Percentiles rank a stretch among this genome's conserved stretches.
Conservation (phyloP, 2,888 invertebrate species). For the Elysia crispata region DNA sequence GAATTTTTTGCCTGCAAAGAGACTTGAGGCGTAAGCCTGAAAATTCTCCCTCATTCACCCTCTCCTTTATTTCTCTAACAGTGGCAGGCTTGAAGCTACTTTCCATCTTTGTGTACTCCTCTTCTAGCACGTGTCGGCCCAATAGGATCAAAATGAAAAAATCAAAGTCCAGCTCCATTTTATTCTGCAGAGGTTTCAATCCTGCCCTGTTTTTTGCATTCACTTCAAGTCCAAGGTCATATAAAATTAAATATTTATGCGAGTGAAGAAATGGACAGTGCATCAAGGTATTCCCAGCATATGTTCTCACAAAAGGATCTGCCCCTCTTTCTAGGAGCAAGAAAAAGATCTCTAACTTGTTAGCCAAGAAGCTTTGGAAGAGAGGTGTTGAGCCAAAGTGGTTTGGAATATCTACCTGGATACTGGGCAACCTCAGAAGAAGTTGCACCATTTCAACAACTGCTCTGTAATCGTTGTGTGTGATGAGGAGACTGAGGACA, state of each 20-base stretch:
- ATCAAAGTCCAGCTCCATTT: slow-evolving; percentile 37
- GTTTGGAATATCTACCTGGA: slow-evolving; percentile 39
- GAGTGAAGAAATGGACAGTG: slow-evolving; percentile 46
- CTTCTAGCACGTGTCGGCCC: slow-evolving; percentile 31
- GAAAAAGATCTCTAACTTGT: slow-evolving; percentile 42
- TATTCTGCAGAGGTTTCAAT: slow-evolving; percentile 42
- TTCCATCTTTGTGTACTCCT: slow-evolving; percentile 45
- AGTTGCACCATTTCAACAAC: slow-evolving; percentile 38
- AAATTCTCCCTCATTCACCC: slow-evolving; percentile 30
- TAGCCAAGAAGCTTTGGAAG: slow-evolving; percentile 43
- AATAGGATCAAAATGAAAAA: slow-evolving; percentile 43
- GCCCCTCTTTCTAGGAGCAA: slow-evolving; percentile 37
- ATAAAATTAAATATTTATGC: slow-evolving; percentile 37
- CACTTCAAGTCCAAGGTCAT: slow-evolving; percentile 42
- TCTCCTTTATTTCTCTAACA: slow-evolving; percentile 23
- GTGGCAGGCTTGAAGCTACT: slow-evolving; percentile 16
- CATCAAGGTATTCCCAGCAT: slow-evolving; percentile 42
- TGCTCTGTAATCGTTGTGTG: slow-evolving; percentile 32
- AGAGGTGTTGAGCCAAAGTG: slow-evolving; percentile 29
- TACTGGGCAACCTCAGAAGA: slow-evolving; percentile 30
- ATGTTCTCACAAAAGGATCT: slow-evolving; percentile 38
- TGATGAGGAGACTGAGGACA: slow-evolving; percentile 33
- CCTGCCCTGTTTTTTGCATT: slow-evolving; percentile 41
- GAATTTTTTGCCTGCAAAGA: slow-evolving; percentile 31
- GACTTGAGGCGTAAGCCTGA: slow-evolving; percentile 21